These are phyloP conservation scores for Antedon mediterranea DNA, from an alignment of 53 echinoderm and acorn worm genomes.

Conservation along the genomic window DNA sequence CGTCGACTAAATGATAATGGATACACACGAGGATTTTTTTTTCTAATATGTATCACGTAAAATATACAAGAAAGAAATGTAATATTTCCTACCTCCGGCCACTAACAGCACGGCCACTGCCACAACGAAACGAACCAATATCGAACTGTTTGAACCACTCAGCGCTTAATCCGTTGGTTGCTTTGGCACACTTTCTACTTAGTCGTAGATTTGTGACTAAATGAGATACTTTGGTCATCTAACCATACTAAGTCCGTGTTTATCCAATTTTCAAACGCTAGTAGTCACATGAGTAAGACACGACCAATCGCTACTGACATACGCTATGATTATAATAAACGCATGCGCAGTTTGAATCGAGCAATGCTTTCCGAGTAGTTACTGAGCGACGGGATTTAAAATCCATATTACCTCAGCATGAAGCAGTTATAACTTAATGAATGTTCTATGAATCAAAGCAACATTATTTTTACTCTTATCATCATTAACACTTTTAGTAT, in stretches of 20 bases:
- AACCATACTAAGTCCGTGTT: background rate
- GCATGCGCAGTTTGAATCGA: background rate
- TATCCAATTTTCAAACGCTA: background rate
- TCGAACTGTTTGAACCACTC: background rate
- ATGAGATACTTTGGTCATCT: background rate
- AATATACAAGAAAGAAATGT: no score
- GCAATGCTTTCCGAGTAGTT: background rate
- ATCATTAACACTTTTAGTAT: no score
- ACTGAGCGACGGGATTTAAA: background rate
- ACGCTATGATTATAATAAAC: background rate
- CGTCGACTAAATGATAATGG: no score
- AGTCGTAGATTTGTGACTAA: background rate
- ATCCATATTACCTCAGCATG: background rate
- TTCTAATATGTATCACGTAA: no score
- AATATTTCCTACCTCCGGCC: background rate
- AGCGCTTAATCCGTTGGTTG: background rate
- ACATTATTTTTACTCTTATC: no score
- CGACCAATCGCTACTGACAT: background rate
- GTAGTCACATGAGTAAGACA: background rate
- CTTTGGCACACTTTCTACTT: background rate
- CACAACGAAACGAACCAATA: background rate
- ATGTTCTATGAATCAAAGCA: background rate
- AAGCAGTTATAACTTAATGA: background rate
- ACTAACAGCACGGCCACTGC: background rate
- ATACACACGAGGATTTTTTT: no score